Conservation (phyloP, 2,888 invertebrate genomes). For the Dryomyza anilis region DNA sequence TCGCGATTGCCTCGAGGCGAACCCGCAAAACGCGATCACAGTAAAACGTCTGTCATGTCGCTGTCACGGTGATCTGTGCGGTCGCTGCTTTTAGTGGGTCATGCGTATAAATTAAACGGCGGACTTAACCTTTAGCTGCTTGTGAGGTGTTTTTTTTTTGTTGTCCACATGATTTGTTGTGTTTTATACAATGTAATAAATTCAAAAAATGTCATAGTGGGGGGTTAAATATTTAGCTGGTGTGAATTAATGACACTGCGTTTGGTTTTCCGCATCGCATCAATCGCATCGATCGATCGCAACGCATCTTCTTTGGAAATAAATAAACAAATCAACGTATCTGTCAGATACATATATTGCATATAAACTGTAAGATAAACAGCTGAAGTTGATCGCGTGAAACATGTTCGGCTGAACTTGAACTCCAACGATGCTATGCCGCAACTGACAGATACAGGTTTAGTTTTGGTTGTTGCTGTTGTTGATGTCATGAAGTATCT, state of each 20-base stretch:
- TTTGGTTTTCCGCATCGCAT: no score
- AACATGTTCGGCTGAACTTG: slow-evolving; percentile 6
- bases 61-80: not conserved
- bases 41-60: not conserved
- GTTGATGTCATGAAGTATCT: not conserved
- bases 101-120: not conserved
- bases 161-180: no score
- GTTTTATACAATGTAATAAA: no score
- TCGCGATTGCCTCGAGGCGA: not conserved
- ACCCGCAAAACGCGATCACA: not conserved
- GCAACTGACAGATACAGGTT: not conserved
- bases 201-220: no score
- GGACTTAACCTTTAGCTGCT: slow-evolving; percentile 13
- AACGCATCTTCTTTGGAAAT: no score
- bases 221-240: no score
- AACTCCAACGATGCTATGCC: slow-evolving; percentile 1
- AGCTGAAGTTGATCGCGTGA: no score
- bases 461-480: not conserved
- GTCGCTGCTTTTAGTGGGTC: slow-evolving; percentile 7
- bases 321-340: no score
- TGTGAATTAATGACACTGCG: no score
- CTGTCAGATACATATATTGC: no score
- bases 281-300: no score
- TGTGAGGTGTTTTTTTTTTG: no score
- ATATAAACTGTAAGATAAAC: not conserved